Evolutionary conservation across 1,140 invertebrate genomes (phyloP).

Genomic region (Cyclargus thomasi): DNA sequence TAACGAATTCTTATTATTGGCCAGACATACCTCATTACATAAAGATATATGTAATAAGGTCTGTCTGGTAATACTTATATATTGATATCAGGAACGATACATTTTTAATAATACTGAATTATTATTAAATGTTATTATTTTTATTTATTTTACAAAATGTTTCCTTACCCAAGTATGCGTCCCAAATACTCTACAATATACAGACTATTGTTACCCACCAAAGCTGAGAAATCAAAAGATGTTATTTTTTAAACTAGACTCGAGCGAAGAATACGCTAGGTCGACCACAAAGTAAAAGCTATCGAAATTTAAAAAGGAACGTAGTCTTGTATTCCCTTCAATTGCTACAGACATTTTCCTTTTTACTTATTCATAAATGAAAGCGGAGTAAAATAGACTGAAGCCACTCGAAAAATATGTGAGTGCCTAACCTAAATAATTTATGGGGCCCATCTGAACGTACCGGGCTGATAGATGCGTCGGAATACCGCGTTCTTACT

Average conservation of each 20-base stretch:
- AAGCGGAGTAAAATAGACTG: conserved; percentile 58
- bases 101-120: too few relatives aligned
- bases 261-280: background rate
- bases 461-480: conserved; percentile 27
- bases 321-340: conserved; percentile 37
- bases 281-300: conserved; percentile 17
- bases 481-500: conserved; percentile 18
- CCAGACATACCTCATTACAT: too few relatives aligned
- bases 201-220: background rate
- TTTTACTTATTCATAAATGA: conserved; percentile 63
- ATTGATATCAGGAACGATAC: too few relatives aligned
- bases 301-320: conserved; percentile 38
- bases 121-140: too few relatives aligned
- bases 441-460: conserved; percentile 35
- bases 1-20: too few relatives aligned
- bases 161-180: background rate
- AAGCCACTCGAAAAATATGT: conserved; percentile 63
- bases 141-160: background rate
- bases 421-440: conserved; percentile 57
- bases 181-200: too few relatives aligned
- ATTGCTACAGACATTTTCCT: conserved; percentile 59
- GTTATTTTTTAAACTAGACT: background rate
- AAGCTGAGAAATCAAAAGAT: background rate
- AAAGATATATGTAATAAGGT: too few relatives aligned
- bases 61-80: too few relatives aligned